Conservation (phyloP, 2,113 vertebrate genomes). For the Notechis scutatus region DNA sequence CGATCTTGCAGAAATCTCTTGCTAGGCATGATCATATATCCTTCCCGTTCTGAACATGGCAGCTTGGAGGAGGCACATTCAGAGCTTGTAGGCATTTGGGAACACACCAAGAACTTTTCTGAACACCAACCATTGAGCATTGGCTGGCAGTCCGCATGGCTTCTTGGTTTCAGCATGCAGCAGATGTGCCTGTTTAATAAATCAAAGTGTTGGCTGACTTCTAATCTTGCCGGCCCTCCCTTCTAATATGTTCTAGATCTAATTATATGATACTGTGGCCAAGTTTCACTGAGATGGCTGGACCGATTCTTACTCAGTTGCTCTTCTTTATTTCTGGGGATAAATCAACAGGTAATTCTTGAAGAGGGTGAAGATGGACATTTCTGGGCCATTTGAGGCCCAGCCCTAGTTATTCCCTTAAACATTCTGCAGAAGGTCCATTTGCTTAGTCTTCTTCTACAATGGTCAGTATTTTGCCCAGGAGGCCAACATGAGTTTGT, state of each 20-base stretch:
- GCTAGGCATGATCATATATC: neutral
- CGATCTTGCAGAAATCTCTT: slow-evolving; percentile 9
- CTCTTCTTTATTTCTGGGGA: too few relatives aligned
- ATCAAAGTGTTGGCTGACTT: neutral
- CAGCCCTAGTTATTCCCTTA: neutral
- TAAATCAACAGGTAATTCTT: neutral
- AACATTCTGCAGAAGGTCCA: neutral
- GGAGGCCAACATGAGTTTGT: neutral
- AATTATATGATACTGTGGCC: neutral
- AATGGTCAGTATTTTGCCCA: neutral
- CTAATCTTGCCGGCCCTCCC: neutral
- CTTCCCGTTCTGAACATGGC: neutral
- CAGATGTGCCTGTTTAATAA: neutral
- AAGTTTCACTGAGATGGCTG: neutral
- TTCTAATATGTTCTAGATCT: neutral
- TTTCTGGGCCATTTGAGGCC: neutral
- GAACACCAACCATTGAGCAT: neutral
- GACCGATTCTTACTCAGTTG: neutral
- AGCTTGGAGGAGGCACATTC: neutral
- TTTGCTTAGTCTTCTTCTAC: neutral
- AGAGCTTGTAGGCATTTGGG: neutral
- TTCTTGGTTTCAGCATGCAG: neutral
- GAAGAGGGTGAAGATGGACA: neutral
- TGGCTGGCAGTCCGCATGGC: neutral
- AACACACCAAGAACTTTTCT: slow-evolving; percentile 36